phyloP scores from a whole-genome alignment of 2,797 vertebrate genomes.

The Danio kyathit region DNA sequence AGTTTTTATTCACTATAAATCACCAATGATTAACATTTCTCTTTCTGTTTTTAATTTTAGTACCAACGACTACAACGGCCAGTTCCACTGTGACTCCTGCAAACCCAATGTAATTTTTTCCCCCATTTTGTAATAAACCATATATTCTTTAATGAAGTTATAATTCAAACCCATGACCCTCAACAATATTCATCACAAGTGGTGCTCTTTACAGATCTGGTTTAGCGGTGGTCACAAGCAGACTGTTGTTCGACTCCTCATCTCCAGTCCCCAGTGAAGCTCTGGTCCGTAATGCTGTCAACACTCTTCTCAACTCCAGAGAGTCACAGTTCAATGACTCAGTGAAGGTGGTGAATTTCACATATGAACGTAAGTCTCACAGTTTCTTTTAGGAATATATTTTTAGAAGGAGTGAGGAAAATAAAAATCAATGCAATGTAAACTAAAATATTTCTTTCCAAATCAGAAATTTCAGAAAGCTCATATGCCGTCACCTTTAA shows the following conservation, averaged over 20 bases:
- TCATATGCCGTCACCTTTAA: background rate
- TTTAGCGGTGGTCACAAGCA: conserved; percentile 17
- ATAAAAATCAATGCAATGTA: background rate
- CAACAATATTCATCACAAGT: too few relatives aligned
- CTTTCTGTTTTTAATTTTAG: background rate
- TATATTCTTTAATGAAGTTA: too few relatives aligned
- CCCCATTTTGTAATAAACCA: too few relatives aligned
- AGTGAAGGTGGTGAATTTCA: background rate
- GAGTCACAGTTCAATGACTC: background rate
- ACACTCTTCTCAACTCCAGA: background rate
- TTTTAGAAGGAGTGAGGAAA: background rate
- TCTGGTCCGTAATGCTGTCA: background rate
- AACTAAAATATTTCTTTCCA: rapidly evolving
- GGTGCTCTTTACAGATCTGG: background rate
- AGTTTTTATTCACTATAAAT: too few relatives aligned
- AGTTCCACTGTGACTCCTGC: background rate
- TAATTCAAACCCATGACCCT: too few relatives aligned
- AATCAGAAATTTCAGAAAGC: conserved; percentile 28
- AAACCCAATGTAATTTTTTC: too few relatives aligned
- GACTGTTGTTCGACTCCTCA: conserved; percentile 18
- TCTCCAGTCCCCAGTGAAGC: background rate
- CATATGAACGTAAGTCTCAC: conserved; percentile 17
- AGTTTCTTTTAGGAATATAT: background rate
- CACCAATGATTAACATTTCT: background rate
- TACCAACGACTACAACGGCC: background rate